These are phyloP conservation scores for Biston betularia DNA, from an alignment of 2,888 invertebrate species.

Conservation along the genomic window DNA sequence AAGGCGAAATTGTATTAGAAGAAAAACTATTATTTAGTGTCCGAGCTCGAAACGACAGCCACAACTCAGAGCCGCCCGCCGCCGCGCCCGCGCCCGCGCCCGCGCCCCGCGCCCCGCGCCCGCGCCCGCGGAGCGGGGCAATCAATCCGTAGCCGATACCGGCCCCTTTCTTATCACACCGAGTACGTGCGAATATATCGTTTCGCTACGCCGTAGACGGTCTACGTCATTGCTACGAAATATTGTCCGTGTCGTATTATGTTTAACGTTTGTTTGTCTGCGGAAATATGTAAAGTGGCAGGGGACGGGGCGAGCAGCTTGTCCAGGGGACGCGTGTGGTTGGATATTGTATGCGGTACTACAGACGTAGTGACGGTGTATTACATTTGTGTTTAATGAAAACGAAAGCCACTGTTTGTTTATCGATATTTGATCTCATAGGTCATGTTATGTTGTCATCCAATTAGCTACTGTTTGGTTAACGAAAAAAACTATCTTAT, in stretches of 20 bases:
- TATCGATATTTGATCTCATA: too few relatives aligned
- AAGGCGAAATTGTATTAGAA: background rate
- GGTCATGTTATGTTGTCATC: too few relatives aligned
- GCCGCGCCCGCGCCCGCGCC: constrained; percentile 3
- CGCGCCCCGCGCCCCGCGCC: background rate
- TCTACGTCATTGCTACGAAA: constrained; percentile 23
- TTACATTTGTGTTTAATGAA: too few relatives aligned
- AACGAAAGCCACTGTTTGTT: too few relatives aligned
- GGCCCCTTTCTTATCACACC: constrained; percentile 36
- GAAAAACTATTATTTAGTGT: constrained; percentile 3
- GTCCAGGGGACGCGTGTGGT: too few relatives aligned
- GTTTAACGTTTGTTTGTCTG: background rate
- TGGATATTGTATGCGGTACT: too few relatives aligned
- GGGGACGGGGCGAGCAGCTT: too few relatives aligned
- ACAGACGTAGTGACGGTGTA: too few relatives aligned
- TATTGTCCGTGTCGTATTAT: too few relatives aligned
- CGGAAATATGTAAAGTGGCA: too few relatives aligned
- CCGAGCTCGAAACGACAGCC: background rate
- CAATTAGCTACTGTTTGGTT: too few relatives aligned
- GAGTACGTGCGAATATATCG: constrained; percentile 35
- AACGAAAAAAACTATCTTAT: too few relatives aligned
- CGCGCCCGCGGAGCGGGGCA: constrained; percentile 27
- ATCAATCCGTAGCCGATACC: constrained; percentile 37
- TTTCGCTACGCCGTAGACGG: constrained; percentile 41
- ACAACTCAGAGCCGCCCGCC: background rate